Conservation (phyloP, 2,888 invertebrate species). For the Rhorus exstirpatorius region DNA sequence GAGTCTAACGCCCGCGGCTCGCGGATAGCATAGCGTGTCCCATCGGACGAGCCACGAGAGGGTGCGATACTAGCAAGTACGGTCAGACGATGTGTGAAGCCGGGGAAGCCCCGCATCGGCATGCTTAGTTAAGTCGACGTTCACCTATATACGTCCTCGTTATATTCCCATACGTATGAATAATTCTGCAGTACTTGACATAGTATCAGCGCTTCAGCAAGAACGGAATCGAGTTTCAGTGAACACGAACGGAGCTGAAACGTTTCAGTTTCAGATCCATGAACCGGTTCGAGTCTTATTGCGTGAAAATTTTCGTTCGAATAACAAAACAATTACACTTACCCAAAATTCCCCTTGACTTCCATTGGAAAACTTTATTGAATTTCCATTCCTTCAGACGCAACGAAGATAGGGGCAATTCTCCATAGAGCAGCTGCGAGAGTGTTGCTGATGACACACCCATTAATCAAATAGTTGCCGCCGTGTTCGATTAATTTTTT, state of each 20-base stretch:
- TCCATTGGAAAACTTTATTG: too few relatives aligned
- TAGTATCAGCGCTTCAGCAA: neutral
- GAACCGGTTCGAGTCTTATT: neutral
- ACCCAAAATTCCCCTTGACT: too few relatives aligned
- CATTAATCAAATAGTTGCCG: too few relatives aligned
- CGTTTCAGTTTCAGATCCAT: neutral
- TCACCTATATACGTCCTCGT: conserved; percentile 79
- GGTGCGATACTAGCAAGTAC: conserved; percentile 73
- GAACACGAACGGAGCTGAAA: neutral
- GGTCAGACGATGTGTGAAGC: conserved; percentile 83
- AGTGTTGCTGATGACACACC: too few relatives aligned
- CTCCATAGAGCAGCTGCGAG: too few relatives aligned
- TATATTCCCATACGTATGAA: conserved; percentile 7
- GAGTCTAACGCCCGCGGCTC: conserved; percentile 40
- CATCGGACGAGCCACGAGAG: conserved; percentile 33
- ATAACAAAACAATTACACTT: too few relatives aligned
- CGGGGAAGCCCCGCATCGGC: conserved; percentile 81
- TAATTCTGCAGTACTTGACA: conserved; percentile 15
- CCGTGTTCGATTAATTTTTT: too few relatives aligned
- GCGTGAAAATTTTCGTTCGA: too few relatives aligned
- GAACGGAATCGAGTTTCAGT: neutral
- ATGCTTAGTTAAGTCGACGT: conserved; percentile 84
- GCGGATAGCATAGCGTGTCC: conserved; percentile 58
- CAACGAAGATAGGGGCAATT: too few relatives aligned
- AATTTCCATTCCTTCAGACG: too few relatives aligned